A percentile compares a stretch with the other conserved stretches of the same genome.
These are phyloP conservation scores for Hymenochirus boettgeri DNA, from an alignment of 2,113 vertebrate species.

Conservation along the genomic window DNA sequence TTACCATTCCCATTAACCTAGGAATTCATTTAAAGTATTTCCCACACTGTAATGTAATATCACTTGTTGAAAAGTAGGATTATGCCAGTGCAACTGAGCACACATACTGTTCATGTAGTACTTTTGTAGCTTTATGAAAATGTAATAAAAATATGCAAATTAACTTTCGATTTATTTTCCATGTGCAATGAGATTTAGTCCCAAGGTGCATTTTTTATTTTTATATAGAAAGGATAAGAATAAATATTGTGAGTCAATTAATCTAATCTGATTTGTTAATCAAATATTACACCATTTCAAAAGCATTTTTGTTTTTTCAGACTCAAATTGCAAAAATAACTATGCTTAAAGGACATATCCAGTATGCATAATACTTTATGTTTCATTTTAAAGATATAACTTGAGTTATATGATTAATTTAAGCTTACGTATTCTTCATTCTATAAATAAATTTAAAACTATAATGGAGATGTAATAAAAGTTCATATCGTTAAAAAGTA, in stretches of 20 bases:
- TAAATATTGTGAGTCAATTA: constrained; percentile 26
- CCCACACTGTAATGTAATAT: constrained; percentile 25
- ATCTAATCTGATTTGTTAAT: constrained; percentile 31
- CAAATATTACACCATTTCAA: too few relatives aligned
- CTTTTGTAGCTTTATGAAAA: constrained; percentile 38
- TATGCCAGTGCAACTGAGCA: constrained; percentile 14
- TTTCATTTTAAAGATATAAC: too few relatives aligned
- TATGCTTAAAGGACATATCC: too few relatives aligned
- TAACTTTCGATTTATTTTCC: constrained; percentile 30
- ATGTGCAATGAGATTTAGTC: constrained; percentile 21
- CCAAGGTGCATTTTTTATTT: constrained; percentile 22
- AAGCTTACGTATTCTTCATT: too few relatives aligned
- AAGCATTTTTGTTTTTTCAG: too few relatives aligned
- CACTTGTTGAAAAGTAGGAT: constrained; percentile 21
- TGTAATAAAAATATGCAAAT: constrained; percentile 42
- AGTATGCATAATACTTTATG: too few relatives aligned
- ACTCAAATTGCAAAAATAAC: too few relatives aligned
- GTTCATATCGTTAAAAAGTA: too few relatives aligned
- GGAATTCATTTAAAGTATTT: constrained; percentile 25
- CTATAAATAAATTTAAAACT: too few relatives aligned
- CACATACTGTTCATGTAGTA: constrained; percentile 25
- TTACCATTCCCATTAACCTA: constrained; percentile 6
- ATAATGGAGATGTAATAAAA: too few relatives aligned
- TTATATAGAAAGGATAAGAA: constrained; percentile 9
- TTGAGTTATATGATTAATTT: too few relatives aligned